These are phyloP conservation scores for Neuroscelio doddi DNA, from an alignment of 2,888 invertebrate species.

Conservation along the genomic window DNA sequence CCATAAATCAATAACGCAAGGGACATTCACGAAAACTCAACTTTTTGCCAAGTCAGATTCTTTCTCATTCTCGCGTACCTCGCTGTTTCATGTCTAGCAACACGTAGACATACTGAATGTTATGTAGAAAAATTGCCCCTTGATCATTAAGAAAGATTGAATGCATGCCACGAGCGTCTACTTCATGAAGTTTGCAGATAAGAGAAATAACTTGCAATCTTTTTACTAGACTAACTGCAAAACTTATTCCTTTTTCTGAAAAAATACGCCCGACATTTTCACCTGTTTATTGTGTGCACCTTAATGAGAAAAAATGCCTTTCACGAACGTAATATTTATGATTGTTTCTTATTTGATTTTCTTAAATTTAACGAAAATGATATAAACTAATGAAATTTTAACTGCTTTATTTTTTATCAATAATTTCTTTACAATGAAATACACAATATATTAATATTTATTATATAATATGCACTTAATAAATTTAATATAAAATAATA, in stretches of 20 bases:
- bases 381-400: neutral
- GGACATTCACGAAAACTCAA: no score
- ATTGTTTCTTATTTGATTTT: neutral
- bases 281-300: conserved; percentile 15
- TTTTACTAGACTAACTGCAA: conserved; percentile 27
- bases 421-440: neutral
- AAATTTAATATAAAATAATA: no score
- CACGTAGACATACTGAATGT: conserved; percentile 21
- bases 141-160: conserved; percentile 45
- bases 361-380: neutral
- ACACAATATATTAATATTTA: no score
- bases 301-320: neutral
- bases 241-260: conserved; percentile 25
- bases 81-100: conserved; percentile 25
- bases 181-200: conserved; percentile 39
- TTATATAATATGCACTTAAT: no score
- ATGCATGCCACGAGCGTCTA: conserved; percentile 35
- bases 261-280: conserved; percentile 38
- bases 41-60: conserved; percentile 21
- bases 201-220: conserved; percentile 35
- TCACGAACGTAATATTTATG: neutral
- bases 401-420: neutral
- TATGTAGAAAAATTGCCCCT: conserved; percentile 38
- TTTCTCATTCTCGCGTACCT: conserved; percentile 23
- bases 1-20: no score